These are phyloP conservation scores for Agrotis ipsilon DNA, from an alignment of 2,888 invertebrate species.

Conservation along the genomic window DNA sequence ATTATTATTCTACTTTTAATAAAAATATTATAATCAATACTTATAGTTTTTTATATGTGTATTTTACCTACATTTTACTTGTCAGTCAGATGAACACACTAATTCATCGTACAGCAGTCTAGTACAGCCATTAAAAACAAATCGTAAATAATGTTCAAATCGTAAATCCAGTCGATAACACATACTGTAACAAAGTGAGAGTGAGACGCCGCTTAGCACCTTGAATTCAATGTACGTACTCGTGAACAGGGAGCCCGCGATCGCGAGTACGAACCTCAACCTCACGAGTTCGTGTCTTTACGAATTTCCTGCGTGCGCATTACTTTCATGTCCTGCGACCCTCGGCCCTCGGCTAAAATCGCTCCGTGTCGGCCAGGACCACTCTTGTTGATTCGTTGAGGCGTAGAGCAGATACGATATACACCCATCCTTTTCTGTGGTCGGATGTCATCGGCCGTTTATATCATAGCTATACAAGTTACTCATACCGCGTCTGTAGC, in stretches of 20 bases:
- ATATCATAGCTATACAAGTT: constrained; percentile 76
- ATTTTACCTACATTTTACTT: constrained; percentile 22
- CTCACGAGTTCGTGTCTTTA: constrained; percentile 38
- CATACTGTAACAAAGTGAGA: constrained; percentile 38
- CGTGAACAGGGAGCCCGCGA: constrained; percentile 45
- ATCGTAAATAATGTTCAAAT: constrained; percentile 41
- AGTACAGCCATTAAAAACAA: constrained; percentile 17
- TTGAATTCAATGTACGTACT: constrained; percentile 41
- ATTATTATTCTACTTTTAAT: constrained; percentile 73
- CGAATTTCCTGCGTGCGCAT: constrained; percentile 85
- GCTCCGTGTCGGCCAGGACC: constrained; percentile 70
- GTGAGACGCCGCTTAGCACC: constrained; percentile 45
- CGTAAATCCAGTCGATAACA: constrained; percentile 49
- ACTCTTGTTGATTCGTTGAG: constrained; percentile 65
- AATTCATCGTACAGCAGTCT: not conserved
- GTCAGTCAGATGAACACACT: constrained; percentile 15
- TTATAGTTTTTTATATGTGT: constrained; percentile 43
- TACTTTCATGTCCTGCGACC: constrained; percentile 74
- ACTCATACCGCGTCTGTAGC: constrained; percentile 85
- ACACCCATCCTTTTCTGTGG: constrained; percentile 71
- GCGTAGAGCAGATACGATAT: constrained; percentile 67
- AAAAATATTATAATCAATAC: constrained; percentile 67
- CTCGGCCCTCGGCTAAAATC: constrained; percentile 70
- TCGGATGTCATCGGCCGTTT: constrained; percentile 86
- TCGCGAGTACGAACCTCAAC: constrained; percentile 47